phyloP scores from a whole-genome alignment of 2,797 vertebrate genomes.

The Peromyscus melanophrys region DNA sequence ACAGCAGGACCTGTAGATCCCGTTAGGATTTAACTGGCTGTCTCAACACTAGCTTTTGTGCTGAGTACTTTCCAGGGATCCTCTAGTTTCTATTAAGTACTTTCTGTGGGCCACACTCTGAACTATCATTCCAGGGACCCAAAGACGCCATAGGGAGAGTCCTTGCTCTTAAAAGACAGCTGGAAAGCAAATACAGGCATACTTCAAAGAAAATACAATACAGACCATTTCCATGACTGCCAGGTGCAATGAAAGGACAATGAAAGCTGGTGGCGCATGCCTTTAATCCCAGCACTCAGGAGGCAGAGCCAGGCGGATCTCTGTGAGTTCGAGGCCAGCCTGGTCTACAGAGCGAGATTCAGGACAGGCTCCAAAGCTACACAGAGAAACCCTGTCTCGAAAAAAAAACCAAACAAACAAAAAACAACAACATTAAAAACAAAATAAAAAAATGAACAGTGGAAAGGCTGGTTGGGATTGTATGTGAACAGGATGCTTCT shows the following conservation, averaged over 20 bases:
- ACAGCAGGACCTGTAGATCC: neutral
- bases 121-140: constrained; percentile 44
- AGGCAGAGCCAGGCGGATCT: too few relatives aligned
- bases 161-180: neutral
- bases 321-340: too few relatives aligned
- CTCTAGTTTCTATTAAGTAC: neutral
- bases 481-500: neutral
- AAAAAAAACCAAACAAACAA: too few relatives aligned
- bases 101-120: constrained; percentile 17
- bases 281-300: too few relatives aligned
- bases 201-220: constrained; percentile 10
- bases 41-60: constrained; percentile 46
- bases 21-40: neutral
- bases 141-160: neutral
- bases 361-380: too few relatives aligned
- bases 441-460: too few relatives aligned
- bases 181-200: neutral
- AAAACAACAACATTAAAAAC: too few relatives aligned
- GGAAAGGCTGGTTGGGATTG: neutral
- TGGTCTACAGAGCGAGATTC: too few relatives aligned
- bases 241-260: neutral
- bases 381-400: too few relatives aligned
- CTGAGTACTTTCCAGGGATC: constrained; percentile 31
- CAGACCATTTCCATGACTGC: neutral
- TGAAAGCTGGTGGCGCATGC: too few relatives aligned